These are phyloP conservation scores for Taeniopygia guttata DNA, from an alignment of 2,797 vertebrate genomes.

Conservation along the genomic window DNA sequence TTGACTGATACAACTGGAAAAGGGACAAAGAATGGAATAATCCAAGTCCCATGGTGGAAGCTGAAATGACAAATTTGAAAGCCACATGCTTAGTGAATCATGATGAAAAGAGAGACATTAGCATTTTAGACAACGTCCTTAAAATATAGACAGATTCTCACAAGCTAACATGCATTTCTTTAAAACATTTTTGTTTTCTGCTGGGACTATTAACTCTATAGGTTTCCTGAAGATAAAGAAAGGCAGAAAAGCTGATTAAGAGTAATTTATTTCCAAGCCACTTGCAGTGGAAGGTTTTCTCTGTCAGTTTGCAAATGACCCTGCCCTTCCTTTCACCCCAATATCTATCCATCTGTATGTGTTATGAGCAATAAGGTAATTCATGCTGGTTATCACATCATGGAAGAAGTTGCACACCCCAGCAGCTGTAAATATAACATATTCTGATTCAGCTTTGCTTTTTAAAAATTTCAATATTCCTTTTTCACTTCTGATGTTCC, in stretches of 20 bases:
- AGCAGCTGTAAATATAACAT: slow-evolving; percentile 31
- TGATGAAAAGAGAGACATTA: not conserved
- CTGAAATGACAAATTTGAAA: not conserved
- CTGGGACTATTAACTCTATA: not conserved
- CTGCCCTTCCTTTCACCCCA: slow-evolving; percentile 37
- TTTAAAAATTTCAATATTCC: slow-evolving; percentile 11
- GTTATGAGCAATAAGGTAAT: slow-evolving; percentile 2
- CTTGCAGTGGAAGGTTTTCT: not conserved
- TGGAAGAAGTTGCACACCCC: slow-evolving; percentile 30
- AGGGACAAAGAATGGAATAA: not conserved
- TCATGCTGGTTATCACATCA: not conserved
- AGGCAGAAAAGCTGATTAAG: slow-evolving; percentile 10
- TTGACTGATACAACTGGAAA: not conserved
- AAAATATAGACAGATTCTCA: not conserved
- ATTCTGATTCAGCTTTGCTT: not conserved
- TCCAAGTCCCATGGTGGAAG: not conserved
- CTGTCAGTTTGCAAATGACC: not conserved
- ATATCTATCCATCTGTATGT: slow-evolving; percentile 50
- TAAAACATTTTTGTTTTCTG: not conserved
- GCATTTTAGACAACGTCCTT: not conserved
- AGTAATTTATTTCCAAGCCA: not conserved
- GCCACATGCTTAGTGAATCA: not conserved
- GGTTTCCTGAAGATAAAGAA: not conserved
- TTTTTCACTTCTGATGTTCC: slow-evolving; percentile 18
- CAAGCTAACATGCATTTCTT: not conserved